phyloP scores from a whole-genome alignment of 2,113 vertebrate genomes.

The Mola mola region DNA sequence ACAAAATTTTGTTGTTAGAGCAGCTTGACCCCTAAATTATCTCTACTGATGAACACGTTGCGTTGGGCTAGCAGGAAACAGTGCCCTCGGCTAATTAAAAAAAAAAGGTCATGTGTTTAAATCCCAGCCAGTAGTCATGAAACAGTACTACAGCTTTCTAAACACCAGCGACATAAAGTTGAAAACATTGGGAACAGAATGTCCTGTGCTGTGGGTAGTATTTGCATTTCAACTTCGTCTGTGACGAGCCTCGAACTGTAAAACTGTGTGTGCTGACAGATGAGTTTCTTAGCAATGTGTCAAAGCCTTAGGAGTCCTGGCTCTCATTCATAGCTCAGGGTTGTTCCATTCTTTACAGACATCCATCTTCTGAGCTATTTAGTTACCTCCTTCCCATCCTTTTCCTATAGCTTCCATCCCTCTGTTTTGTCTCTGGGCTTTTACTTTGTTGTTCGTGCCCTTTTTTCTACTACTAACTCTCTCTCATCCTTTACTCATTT shows the following conservation, averaged over 20 bases:
- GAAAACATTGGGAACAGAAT: conserved; percentile 19
- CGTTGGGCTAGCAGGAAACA: too few relatives aligned
- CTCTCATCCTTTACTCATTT: conserved; percentile 27
- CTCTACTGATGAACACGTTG: too few relatives aligned
- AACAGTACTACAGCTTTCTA: conserved; percentile 9
- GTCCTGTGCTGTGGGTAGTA: conserved; percentile 36
- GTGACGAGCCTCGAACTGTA: conserved; percentile 42
- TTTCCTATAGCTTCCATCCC: conserved; percentile 17
- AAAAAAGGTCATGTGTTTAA: too few relatives aligned
- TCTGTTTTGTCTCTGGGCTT: conserved; percentile 48
- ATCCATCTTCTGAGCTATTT: conserved; percentile 43
- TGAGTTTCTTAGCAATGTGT: conserved; percentile 61
- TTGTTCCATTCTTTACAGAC: conserved; percentile 66
- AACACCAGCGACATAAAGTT: conserved; percentile 12
- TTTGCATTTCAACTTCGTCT: conserved; percentile 56
- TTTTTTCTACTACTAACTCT: conserved; percentile 26
- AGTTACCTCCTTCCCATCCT: conserved; percentile 30
- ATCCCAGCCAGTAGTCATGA: conserved; percentile 2
- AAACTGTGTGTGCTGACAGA: conserved; percentile 71
- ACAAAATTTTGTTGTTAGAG: too few relatives aligned
- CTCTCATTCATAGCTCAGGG: conserved; percentile 60
- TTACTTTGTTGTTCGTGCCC: conserved; percentile 61
- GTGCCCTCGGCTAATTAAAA: too few relatives aligned
- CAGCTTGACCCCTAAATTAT: too few relatives aligned
- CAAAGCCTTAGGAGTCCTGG: conserved; percentile 57